Evolutionary conservation across 1,140 invertebrate species (phyloP), one percentile per base, ranked within the genome.

Genomic region (Dreissena rostriformis): DNA sequence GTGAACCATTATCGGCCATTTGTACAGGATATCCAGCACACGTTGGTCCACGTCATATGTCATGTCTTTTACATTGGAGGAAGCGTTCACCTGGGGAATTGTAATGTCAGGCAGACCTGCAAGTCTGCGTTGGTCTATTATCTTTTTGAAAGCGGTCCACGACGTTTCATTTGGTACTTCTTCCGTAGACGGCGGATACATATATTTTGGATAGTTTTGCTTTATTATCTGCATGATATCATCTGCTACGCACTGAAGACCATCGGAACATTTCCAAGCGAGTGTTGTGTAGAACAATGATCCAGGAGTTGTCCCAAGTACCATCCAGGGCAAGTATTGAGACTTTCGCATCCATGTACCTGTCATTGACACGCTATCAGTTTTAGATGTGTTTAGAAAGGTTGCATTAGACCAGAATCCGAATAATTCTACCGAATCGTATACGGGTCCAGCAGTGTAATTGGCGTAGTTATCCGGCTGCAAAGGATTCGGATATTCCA

Each of bases 271-370:
- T 76, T 88, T 88, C 87, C 86, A 88, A 15, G 49, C 24, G 5
- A 82, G 53, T 24, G 87, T 72, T 14, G 72, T 74, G 76, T 86
- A 88, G 61, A 84, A 86, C 11, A 88, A 19, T 55, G 72, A 57
- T 11, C 87, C 87, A 4, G 84, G 77, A 19, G 72, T 84, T 53
- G n/a, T 61, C 17, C 70, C 72, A 80, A 87, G 83, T 63, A 85
- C 84, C 84, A 88, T 81, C 86, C 87, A 88, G 5, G 87, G 87
- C 15, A 87, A 73, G 67, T 84, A 88, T 55, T 88, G 76, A 15
- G 77, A 73, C 24, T 82, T 75, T 22, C 86, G 66, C 6, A 74
- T 57, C 87, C 87, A 88, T 0, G 87, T 84, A 15, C 81, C 81
- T 15, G 51, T 75, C 22, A 49, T 39, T 11, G 63, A 61, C 17